phyloP scores from a whole-genome alignment of 2,113 vertebrate species.

The Gadus macrocephalus region DNA sequence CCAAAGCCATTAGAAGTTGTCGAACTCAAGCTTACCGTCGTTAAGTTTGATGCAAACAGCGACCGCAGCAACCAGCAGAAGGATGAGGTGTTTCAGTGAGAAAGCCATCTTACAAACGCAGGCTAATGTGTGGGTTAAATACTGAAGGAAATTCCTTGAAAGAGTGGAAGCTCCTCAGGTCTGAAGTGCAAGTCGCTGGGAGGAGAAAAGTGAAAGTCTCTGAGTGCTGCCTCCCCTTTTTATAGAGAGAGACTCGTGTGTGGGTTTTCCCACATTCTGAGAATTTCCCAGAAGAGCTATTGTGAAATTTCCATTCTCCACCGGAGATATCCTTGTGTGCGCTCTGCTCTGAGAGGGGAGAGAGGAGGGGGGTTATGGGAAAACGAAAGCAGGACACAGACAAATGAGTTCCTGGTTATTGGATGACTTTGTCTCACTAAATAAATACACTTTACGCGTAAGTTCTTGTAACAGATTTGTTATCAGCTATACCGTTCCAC shows the following conservation, averaged over 20 bases:
- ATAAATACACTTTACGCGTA: background rate
- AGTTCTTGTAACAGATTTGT: too few species aligned
- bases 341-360: background rate
- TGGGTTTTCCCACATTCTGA: slow-evolving; percentile 46
- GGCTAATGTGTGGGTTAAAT: background rate
- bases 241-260: slow-evolving; percentile 35
- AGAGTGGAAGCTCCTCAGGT: background rate
- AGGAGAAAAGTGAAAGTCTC: slow-evolving; percentile 25
- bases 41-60: background rate
- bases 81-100: slow-evolving; percentile 19
- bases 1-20: too few species aligned
- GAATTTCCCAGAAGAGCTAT: slow-evolving; percentile 56
- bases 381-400: background rate
- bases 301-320: slow-evolving; percentile 55
- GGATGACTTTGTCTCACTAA: background rate
- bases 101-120: slow-evolving; percentile 34
- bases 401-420: background rate
- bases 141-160: slow-evolving; percentile 10
- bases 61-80: slow-evolving; percentile 37
- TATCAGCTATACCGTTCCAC: too few species aligned
- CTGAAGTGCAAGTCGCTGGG: slow-evolving; percentile 4
- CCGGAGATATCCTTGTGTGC: slow-evolving; percentile 25
- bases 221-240: slow-evolving; percentile 27
- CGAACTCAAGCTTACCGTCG: background rate
- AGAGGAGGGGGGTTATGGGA: background rate